Base-by-base conservation (phyloP, 2,113 vertebrate species). In the Tor tambroides region DNA sequence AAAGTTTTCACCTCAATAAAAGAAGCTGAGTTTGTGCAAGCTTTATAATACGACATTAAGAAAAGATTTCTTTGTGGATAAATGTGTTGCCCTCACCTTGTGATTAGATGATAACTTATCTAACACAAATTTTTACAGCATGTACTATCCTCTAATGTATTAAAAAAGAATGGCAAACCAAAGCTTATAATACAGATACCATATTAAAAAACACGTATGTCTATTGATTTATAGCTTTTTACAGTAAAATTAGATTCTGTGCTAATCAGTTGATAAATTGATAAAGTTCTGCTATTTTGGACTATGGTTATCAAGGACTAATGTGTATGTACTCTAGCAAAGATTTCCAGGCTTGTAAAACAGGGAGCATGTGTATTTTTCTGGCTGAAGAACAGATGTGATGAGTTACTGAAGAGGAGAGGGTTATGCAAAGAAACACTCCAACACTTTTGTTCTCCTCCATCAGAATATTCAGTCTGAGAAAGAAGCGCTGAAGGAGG, bases 401-500 rank as follows among this genome's bases (percentile, higher is more conserved):
- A 80, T 38, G 54, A 41, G 46, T 28, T 67, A 28, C 26, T 30
- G 26, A 67, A 30, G 32, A 21, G 35, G 21, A 14, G 71, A 35
- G 41, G 0, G 15, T 17, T 56, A 87, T 43, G 30, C 56, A 69
- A 17, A 8, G 43, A 19, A 61, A 61, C 26, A 80, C 46, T 79
- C 28, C 21, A 41, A 35, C 43, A 78, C 30, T 74, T 51, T 9
- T 46, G 35, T 87, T 46, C 35, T 38, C 76, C 21, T 59, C 26
- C 84, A 72, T 3, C 91, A 99, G 98, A 99, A 96, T 63, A 96
- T 98, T 8, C 97, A 98, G 93, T 97, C 96, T 0, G 97, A 99
- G 90, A 99, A 98, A 90, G 97, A 99, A 89, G 95, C 96, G 65
- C 93, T 98, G 92, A 96, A 97, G 80, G 98, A 99, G 89, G 97